phyloP scores from a whole-genome alignment of 2,888 invertebrate genomes.

The Ophonus ardosiacus region DNA sequence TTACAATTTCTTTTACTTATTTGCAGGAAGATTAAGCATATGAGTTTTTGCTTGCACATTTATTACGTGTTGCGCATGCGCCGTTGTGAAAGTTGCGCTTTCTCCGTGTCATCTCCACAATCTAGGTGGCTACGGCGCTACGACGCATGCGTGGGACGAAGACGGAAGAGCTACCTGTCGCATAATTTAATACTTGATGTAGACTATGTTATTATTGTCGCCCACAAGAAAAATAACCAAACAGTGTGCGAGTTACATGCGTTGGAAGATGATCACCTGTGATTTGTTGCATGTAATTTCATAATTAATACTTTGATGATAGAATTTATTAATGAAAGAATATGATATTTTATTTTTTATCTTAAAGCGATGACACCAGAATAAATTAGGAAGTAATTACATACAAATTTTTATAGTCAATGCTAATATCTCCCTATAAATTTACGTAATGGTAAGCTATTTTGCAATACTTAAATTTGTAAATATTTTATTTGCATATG shows the following conservation, averaged over 20 bases:
- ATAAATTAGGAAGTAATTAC: not conserved
- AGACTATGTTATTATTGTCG: conserved; percentile 32
- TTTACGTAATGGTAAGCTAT: not conserved
- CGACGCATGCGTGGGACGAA: conserved; percentile 36
- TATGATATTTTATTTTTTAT: conserved; percentile 13
- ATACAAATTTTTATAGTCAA: not conserved
- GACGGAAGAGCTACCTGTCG: conserved; percentile 53
- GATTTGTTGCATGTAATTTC: conserved; percentile 33
- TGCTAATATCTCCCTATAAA: not conserved
- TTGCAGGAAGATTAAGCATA: not conserved
- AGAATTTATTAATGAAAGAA: conserved; percentile 34
- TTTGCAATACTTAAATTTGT: not conserved
- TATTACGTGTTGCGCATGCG: conserved; percentile 26
- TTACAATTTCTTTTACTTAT: not conserved
- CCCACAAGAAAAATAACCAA: conserved; percentile 19
- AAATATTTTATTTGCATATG: not conserved
- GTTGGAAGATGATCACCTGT: conserved; percentile 36
- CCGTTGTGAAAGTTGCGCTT: conserved; percentile 13
- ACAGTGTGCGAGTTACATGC: conserved; percentile 9
- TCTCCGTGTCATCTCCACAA: conserved; percentile 23
- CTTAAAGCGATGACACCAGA: not conserved
- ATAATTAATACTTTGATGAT: conserved; percentile 33
- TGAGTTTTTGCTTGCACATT: conserved; percentile 3
- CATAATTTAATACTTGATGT: conserved; percentile 41
- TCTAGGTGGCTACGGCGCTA: conserved; percentile 14